These are phyloP conservation scores for Acrobasis repandana DNA, from an alignment of 2,888 invertebrate species.

Conservation along the genomic window DNA sequence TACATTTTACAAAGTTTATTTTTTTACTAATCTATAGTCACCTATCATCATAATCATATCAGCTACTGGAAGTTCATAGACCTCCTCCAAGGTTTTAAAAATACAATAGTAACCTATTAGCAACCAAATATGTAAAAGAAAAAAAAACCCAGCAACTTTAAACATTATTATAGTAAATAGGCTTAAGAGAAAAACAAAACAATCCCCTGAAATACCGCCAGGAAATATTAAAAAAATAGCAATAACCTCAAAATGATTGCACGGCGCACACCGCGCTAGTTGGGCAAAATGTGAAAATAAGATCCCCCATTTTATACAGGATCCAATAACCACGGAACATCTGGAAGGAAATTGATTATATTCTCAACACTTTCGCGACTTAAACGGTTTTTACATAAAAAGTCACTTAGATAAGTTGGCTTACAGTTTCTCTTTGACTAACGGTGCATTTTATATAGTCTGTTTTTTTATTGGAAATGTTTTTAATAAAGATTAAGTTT, in stretches of 20 bases:
- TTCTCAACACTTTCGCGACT: slow-evolving; percentile 40
- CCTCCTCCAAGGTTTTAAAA: no score
- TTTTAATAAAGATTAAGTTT: not conserved
- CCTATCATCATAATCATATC: no score
- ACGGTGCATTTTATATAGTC: slow-evolving; percentile 4
- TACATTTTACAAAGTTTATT: no score
- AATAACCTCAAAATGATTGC: slow-evolving; percentile 21
- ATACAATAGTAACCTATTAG: no score
- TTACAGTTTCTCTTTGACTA: slow-evolving; percentile 29
- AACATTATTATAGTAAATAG: not conserved
- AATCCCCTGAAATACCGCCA: not conserved
- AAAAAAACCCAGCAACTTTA: not conserved
- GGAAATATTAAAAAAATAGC: slow-evolving; percentile 13
- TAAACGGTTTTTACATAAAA: slow-evolving; percentile 47
- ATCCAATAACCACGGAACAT: slow-evolving; percentile 73
- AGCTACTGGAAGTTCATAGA: no score
- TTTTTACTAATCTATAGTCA: no score
- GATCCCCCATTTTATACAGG: slow-evolving; percentile 70
- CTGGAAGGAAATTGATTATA: slow-evolving; percentile 71
- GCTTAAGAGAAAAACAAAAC: not conserved
- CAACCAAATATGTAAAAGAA: not conserved
- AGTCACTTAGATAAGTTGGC: slow-evolving; percentile 46
- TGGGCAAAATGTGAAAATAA: slow-evolving; percentile 66
- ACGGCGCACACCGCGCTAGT: slow-evolving; percentile 41
- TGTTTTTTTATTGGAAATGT: not conserved